Conservation (phyloP, 2,797 vertebrate genomes). For the Echiichthys vipera region DNA sequence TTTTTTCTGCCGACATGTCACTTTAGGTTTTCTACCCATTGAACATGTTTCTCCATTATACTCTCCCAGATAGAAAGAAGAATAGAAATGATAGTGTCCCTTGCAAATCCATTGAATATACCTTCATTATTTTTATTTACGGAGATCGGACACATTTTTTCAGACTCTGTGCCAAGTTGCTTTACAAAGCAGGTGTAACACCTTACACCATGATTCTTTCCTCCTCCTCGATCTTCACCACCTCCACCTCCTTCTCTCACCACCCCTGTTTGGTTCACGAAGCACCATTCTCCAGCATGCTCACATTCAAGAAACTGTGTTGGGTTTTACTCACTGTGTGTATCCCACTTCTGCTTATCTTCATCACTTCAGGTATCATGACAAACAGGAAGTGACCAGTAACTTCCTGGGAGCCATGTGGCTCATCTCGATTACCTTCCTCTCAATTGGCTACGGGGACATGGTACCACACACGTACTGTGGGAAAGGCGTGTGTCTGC, state of each 20-base stretch:
- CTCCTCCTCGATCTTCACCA: constrained; percentile 47
- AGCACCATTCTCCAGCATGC: constrained; percentile 72
- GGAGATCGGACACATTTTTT: constrained; percentile 15
- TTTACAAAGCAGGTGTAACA: constrained; percentile 47
- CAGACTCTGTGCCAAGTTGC: constrained; percentile 27
- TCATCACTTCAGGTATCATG: constrained; percentile 91
- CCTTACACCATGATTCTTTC: constrained; percentile 41
- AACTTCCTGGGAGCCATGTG: constrained; percentile 98
- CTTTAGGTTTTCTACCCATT: constrained; percentile 27
- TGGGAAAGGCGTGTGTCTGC: constrained; percentile 95
- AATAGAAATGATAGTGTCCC: constrained; percentile 13
- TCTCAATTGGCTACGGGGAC: constrained; percentile 97
- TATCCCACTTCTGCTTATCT: constrained; percentile 71
- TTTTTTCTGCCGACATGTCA: constrained; percentile 31
- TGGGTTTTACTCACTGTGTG: constrained; percentile 72
- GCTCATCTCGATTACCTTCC: constrained; percentile 97
- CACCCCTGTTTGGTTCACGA: constrained; percentile 57
- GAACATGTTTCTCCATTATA: constrained; percentile 47
- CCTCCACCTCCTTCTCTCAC: constrained; percentile 53
- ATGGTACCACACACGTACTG: constrained; percentile 98
- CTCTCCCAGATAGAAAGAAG: constrained; percentile 19
- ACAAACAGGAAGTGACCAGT: constrained; percentile 98
- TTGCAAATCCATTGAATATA: constrained; percentile 25
- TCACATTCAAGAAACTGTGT: constrained; percentile 59
- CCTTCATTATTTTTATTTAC: constrained; percentile 16